Evolutionary conservation across 2,888 invertebrate species (phyloP).

Genomic region (Apamea monoglypha): DNA sequence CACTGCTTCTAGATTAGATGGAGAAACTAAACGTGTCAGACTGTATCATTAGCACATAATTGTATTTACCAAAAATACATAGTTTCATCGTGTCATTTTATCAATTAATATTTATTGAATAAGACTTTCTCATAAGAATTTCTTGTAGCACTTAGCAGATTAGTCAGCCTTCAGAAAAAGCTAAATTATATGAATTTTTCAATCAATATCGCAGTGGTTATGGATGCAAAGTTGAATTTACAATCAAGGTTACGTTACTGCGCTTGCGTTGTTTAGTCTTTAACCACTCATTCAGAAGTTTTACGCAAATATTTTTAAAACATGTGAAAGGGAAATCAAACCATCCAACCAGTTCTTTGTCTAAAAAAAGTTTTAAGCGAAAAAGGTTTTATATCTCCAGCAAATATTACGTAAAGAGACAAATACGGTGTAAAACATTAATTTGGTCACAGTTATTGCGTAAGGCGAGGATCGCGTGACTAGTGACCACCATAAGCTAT

Average conservation of each 20-base stretch:
- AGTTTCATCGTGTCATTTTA: not conserved
- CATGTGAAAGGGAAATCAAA: slow-evolving; percentile 5
- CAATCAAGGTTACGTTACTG: slow-evolving; percentile 52
- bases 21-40: not conserved
- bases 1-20: not conserved
- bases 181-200: not conserved
- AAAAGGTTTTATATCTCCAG: slow-evolving; percentile 1
- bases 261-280: slow-evolving; percentile 41
- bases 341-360: not conserved
- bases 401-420: slow-evolving; percentile 11
- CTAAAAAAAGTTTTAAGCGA: not conserved
- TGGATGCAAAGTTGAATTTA: slow-evolving; percentile 37
- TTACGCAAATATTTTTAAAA: slow-evolving; percentile 33
- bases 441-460: slow-evolving; percentile 41
- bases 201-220: slow-evolving; percentile 16
- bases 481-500: slow-evolving; percentile 49
- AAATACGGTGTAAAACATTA: slow-evolving; percentile 17
- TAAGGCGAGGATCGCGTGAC: slow-evolving; percentile 54
- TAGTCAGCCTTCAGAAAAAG: not conserved
- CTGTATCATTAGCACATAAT: not conserved
- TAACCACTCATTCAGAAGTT: slow-evolving; percentile 39
- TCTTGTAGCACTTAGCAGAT: not conserved
- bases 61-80: not conserved
- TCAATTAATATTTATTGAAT: not conserved
- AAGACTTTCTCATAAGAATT: not conserved